A percentile compares a stretch with the other conserved stretches of the same genome.
Conservation (phyloP, 2,888 invertebrate species). For the Agonopterix subpropinquella region DNA sequence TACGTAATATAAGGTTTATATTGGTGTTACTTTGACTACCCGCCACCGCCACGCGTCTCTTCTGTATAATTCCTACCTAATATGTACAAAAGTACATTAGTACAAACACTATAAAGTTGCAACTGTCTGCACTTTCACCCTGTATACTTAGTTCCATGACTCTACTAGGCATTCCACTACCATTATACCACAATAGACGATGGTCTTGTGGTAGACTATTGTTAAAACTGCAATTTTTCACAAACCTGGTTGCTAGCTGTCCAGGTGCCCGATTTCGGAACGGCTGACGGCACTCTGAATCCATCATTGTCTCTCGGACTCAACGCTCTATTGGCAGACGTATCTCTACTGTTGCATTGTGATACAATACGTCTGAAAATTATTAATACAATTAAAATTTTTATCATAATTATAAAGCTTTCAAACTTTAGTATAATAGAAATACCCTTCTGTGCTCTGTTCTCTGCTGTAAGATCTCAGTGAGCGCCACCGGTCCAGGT, state of each 20-base stretch:
- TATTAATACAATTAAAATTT: neutral
- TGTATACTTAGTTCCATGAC: no score
- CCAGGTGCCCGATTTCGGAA: slow-evolving; percentile 45
- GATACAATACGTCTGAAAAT: slow-evolving; percentile 60
- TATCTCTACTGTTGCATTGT: slow-evolving; percentile 65
- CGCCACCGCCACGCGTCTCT: no score
- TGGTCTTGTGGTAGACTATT: no score
- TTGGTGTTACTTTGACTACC: no score
- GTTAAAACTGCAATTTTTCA: neutral
- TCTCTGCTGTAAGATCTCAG: slow-evolving; percentile 66
- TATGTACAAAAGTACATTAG: no score
- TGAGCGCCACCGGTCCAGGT: slow-evolving; percentile 66
- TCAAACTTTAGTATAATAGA: neutral
- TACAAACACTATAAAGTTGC: no score
- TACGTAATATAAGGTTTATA: no score
- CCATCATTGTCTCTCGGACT: slow-evolving; percentile 65
- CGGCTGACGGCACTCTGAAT: slow-evolving; percentile 52
- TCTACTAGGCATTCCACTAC: no score
- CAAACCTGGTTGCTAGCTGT: slow-evolving; percentile 48
- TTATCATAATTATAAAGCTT: neutral
- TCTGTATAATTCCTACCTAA: no score
- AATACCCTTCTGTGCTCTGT: slow-evolving; percentile 66
- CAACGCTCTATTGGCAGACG: slow-evolving; percentile 49
- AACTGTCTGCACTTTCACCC: no score
- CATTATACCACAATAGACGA: no score